phyloP scores from a whole-genome alignment of 2,797 vertebrate species.

The Lagorchestes hirsutus region DNA sequence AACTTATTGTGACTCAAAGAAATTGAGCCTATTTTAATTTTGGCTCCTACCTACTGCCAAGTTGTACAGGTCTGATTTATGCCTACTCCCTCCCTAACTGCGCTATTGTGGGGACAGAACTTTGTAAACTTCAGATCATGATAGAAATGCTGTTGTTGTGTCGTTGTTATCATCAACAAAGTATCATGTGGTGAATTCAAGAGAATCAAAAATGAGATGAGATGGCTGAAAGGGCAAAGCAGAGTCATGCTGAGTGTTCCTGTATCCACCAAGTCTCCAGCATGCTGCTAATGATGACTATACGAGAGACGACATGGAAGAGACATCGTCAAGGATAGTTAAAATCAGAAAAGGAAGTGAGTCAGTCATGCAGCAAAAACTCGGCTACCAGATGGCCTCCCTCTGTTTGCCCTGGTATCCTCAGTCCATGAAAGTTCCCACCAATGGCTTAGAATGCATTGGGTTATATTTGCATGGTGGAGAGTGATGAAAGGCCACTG shows the following conservation, averaged over 20 bases:
- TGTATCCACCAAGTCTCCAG: background rate
- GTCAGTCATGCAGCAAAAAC: background rate
- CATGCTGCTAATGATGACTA: background rate
- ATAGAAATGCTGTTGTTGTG: background rate
- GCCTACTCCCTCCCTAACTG: background rate
- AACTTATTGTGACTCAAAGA: too few relatives aligned
- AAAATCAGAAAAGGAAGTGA: background rate
- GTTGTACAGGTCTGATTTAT: too few relatives aligned
- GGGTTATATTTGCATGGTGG: background rate
- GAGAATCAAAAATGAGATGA: background rate
- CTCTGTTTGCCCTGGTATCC: background rate
- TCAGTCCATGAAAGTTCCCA: background rate
- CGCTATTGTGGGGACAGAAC: background rate
- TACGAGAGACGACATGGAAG: background rate
- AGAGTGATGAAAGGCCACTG: background rate
- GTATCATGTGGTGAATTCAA: background rate
- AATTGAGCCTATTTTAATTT: too few relatives aligned
- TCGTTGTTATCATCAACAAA: background rate
- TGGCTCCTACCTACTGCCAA: too few relatives aligned
- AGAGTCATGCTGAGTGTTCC: background rate
- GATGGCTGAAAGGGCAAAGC: background rate
- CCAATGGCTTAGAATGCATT: background rate
- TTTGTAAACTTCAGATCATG: background rate
- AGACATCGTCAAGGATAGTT: background rate
- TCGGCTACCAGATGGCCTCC: background rate